A percentile compares a stretch with the other conserved stretches of the same genome.
These are phyloP conservation scores for Ardeotis arabs DNA, from an alignment of 2,113 vertebrate species.

Conservation along the genomic window DNA sequence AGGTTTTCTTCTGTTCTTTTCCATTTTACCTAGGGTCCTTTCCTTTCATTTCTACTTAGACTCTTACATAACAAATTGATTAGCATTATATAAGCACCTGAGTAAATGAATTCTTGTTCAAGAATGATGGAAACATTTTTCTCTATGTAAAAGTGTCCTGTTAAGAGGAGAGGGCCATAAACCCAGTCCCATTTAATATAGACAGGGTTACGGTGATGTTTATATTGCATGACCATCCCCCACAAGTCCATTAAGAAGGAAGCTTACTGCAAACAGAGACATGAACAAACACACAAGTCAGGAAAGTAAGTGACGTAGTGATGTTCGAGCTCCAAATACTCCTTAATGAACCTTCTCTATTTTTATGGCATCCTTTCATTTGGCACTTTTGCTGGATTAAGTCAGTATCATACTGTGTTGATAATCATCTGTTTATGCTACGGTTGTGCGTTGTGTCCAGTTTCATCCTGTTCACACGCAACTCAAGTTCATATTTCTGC, in stretches of 20 bases:
- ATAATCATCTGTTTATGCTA: slow-evolving; percentile 20
- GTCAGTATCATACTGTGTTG: not conserved
- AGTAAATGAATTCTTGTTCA: slow-evolving; percentile 3
- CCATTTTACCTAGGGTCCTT: not conserved
- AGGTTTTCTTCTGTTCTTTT: not conserved
- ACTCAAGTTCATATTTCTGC: not conserved
- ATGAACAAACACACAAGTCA: not conserved
- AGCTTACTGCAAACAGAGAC: not conserved
- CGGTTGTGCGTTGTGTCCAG: not conserved
- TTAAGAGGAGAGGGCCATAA: slow-evolving; percentile 2
- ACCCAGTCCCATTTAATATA: not conserved
- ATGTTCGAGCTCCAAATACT: not conserved
- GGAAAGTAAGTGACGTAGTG: not conserved
- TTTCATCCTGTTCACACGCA: slow-evolving; percentile 1
- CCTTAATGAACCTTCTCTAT: not conserved
- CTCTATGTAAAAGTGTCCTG: not conserved
- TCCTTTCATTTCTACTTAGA: not conserved
- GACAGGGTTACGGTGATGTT: not conserved
- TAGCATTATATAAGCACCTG: not conserved
- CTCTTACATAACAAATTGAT: not conserved
- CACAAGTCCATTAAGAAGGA: not conserved
- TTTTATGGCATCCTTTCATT: not conserved
- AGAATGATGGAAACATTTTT: not conserved
- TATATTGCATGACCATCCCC: not conserved
- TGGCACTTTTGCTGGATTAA: not conserved